Evolutionary conservation across 2,888 invertebrate genomes (phyloP).

Genomic region (Allolobophora icterica): DNA sequence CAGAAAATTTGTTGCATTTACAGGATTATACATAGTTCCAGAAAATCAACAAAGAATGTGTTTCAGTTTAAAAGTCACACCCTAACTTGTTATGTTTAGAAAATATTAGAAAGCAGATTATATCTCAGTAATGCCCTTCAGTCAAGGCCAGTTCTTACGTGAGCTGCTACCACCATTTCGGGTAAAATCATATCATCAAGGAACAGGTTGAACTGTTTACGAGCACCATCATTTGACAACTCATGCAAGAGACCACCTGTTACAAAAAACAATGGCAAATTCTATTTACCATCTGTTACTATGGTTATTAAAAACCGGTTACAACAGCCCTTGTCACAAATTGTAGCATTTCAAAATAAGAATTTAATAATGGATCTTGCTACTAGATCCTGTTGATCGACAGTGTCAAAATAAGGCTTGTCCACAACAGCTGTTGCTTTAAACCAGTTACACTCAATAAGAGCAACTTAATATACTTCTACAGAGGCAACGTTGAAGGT

Average conservation of each 20-base stretch:
- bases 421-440: neutral
- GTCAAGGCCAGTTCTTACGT: slow-evolving; percentile 57
- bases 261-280: neutral
- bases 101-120: neutral
- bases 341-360: neutral
- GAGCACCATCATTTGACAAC: slow-evolving; percentile 97
- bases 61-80: slow-evolving; percentile 1
- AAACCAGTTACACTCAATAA: neutral
- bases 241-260: slow-evolving; percentile 89
- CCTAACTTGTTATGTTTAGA: neutral
- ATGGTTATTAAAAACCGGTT: neutral
- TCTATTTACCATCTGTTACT: neutral
- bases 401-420: neutral
- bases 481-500: neutral
- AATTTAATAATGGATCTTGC: neutral
- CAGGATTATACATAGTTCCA: neutral
- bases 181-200: slow-evolving; percentile 94
- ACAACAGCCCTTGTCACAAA: neutral
- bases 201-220: slow-evolving; percentile 93
- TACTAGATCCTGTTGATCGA: neutral
- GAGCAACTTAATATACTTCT: neutral
- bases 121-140: neutral
- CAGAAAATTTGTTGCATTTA: too few species aligned
- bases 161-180: slow-evolving; percentile 82
- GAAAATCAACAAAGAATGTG: neutral